Evolutionary conservation across 2,113 vertebrate species (phyloP), one percentile per base, ranked within the genome.

Genomic region (Eurystomus gularis): DNA sequence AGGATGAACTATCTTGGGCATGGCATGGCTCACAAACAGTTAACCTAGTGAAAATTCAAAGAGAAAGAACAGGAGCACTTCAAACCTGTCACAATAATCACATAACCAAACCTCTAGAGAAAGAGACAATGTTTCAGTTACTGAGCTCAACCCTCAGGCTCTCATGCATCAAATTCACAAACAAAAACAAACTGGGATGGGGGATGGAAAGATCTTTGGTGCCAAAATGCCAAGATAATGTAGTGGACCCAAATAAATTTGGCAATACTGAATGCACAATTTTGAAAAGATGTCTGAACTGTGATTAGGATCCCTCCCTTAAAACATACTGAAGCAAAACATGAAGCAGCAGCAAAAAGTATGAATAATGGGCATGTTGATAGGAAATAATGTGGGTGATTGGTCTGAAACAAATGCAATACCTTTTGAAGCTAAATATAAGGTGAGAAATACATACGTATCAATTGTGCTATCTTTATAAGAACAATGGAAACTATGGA

Each of bases 81-180:
- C 93, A 95, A 94, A 95, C 69, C 94, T 95, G 93, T 96, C 96
- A 97, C 91, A 96, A 93, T 95, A 97, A 96, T 96, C 94, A 95
- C 72, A 93, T 89, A 95, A 95, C 62, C 4, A 11, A 95, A 95
- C 83, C 91, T 94, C 91, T 91, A 94, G 93, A 95, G 93, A 96
- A 95, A 97, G 91, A 95, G 94, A 95, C 96, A 95, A 84, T 68
- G 93, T 95, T 96, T 97, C 89, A 82, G 91, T 92, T 96, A 96
- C 91, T 78, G 85, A 95, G 89, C 88, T 92, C 86, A 96, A 94
- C 83, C 96, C 95, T 95, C 91, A 92, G 96, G 94, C 94, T 94
- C 69, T 86, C 55, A 54, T 29, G 83, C 88, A 88, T 89, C 91
- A 94, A 94, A 94, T 75, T 94, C 86, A 84, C 62, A 94, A 92